Base-by-base conservation (phyloP, 2,888 invertebrate genomes). In the Drosophila meridiana region DNA sequence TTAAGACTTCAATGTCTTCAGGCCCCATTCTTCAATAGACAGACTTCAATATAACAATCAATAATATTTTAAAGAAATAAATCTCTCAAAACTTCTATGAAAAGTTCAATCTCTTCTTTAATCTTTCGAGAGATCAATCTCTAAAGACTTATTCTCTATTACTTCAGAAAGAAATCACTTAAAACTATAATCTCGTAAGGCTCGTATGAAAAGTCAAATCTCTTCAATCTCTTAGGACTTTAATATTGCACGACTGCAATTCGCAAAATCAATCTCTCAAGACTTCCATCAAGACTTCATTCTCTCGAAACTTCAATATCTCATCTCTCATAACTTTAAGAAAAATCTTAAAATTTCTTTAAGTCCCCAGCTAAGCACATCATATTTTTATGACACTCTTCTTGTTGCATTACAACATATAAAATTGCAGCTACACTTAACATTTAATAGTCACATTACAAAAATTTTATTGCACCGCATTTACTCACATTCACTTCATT, bases 401-500 rank as follows among this genome's bases (percentile, higher is more conserved):
- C 8, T 5, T 30, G 30, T 5, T 26, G 14, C 28, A 47, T 58
- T 14, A 38, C 36, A 36, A n/a, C 2, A 11, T 7, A n/a, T 36
- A n/a, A 43, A 20, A 20, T n/a, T 6, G 14, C 14, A 11, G 11
- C 42, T 30, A 7, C 66, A 68, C 32, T 68, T 9, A n/a, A 36
- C 8, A 45, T n/a, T 67, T 36, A 0, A 53, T 20, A n/a, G 30
- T 13, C 32, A 40, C n/a, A n/a, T 1, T 40, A 14, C 4, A 8
- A 1, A 34, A 14, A 20, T 53, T 65, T 43, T 43, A 63, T 47
- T 43, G 32, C 53, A 58, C 40, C 42, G 5, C 30, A n/a, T 84
- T 65, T 67, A 84, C 92, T 91, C 87, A 92, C 92, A 87, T 92
- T 89, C 60, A 82, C 72, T 73, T 90, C 91, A 62, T 81, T 83